Evolutionary conservation across 1,140 invertebrate species (phyloP).

Genomic region (Bombus ignitus): DNA sequence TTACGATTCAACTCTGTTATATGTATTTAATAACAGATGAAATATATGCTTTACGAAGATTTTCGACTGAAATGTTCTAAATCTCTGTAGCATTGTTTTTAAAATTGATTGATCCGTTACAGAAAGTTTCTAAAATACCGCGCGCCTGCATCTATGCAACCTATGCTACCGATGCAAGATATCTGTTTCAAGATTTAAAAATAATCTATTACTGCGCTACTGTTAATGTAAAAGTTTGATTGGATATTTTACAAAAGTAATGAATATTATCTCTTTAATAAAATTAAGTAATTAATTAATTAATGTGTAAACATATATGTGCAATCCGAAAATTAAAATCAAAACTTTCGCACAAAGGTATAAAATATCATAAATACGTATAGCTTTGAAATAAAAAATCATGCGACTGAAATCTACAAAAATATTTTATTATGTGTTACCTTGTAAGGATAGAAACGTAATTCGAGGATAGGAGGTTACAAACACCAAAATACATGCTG

Average conservation of each 20-base stretch:
- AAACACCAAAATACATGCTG: neutral
- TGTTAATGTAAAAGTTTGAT: neutral
- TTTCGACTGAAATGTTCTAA: neutral
- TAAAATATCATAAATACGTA: neutral
- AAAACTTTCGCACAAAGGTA: too few relatives aligned
- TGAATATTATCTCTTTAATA: neutral
- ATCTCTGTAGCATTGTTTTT: too few relatives aligned
- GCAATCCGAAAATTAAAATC: neutral
- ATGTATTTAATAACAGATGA: neutral
- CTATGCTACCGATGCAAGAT: neutral
- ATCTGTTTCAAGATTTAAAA: neutral
- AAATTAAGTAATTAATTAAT: neutral
- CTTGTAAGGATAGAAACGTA: neutral
- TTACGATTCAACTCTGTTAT: neutral
- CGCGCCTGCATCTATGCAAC: too few relatives aligned
- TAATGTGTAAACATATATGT: neutral
- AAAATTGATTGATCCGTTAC: neutral
- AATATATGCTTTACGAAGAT: neutral
- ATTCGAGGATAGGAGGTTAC: conserved; percentile 10
- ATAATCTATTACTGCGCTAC: neutral
- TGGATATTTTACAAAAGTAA: neutral
- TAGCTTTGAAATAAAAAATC: neutral
- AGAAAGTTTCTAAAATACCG: neutral
- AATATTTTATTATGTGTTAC: conserved; percentile 29
- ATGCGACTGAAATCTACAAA: neutral